Evolutionary conservation across 2,113 vertebrate species (phyloP), one percentile per base, ranked within the genome.

Genomic region (Gadus chalcogrammus): DNA sequence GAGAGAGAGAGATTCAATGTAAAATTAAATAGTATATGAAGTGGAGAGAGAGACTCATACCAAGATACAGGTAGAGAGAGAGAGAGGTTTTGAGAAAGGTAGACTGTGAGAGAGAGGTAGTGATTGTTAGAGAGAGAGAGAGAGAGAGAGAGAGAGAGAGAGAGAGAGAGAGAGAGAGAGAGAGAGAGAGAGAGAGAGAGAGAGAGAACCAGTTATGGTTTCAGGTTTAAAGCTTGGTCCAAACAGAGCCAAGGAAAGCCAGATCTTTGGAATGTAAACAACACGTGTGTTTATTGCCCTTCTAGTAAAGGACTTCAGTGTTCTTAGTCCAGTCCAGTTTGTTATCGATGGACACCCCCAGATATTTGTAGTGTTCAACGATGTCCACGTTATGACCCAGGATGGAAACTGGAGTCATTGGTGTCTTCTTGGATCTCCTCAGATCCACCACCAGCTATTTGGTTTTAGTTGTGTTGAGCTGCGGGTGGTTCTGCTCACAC

Each of bases 401-500:
- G 24, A 24, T 24, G 24, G 24, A 72, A 15, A 66, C 31, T 55
- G 28, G 70, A 48, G 13, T 59, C 13, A 59, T 2, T 16, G 4
- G 63, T 38, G n/a, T 24, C 24, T 24, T 18, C n/a, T 24, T 60
- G 16, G 18, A 28, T n/a, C 28, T 42, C 20, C 56, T 5, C 16
- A 59, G n/a, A 12, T 66, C 31, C 1, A 42, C 31, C 7, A 48
- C 53, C 28, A 72, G 16, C 64, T 66, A 52, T 17, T 18, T 18
- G 5, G n/a, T 61, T 7, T 24, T 17, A 22, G 5, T 11, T 28
- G 59, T 61, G 16, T n/a, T 58, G 48, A 69, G 67, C 52, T 74
- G 72, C 53, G 64, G 61, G 20, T 65, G 53, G 28, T 64, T 58
- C 52, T 8, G 31, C 31, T 61, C 61, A 38, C 63, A 66, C n/a